Evolutionary conservation across 2,888 invertebrate genomes (phyloP), one percentile per base, ranked within the genome.

Genomic region (Pyrrhosoma nymphula): DNA sequence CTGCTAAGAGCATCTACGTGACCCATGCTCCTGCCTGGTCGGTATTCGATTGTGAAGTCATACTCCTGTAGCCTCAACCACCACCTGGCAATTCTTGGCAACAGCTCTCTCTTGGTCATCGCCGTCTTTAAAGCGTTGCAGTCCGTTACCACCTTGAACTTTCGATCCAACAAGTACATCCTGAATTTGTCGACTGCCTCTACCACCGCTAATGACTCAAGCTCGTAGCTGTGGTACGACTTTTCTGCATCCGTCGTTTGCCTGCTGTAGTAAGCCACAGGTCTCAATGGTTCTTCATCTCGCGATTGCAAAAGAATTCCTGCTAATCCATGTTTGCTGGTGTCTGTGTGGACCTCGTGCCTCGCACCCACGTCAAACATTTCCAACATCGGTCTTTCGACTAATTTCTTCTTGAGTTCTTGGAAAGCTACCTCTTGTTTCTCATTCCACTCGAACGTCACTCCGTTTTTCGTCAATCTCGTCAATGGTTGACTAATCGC

Each of bases 171-270:
- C 0, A 97, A 82, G 89, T 97, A 97, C 0, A 96, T 96, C 69
- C 97, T 95, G 95, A 97, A 97, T 95, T 96, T 96, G 55, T 96
- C 95, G 47, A 97, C 95, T 0, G 96, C 96, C 82, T 96, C 96
- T 0, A 96, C 96, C 63, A 96, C 96, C 0, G 97, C 97, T 14
- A 97, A 95, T 0, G 96, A 96, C 95, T 97, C 97, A 47, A 97
- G 95, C 60, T 97, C 97, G 55, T 96, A 96, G 0, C 96, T 96
- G 30, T 96, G 96, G 95, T 96, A 97, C 39, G 96, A 96, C 20
- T 96, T 95, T 96, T 97, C 97, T 0, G 96, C 96, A 0, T 95
- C 96, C 0, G 96, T 96, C 16, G 96, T 96, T 75, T 96, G 96
- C 95, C 96, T 96, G 88, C 96, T 96, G 60, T 95, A 96, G 95